Percentiles rank a stretch among this genome's conserved stretches.
Evolutionary conservation across 2,888 invertebrate species (phyloP).

Genomic region (Cryptus viduatorius): DNA sequence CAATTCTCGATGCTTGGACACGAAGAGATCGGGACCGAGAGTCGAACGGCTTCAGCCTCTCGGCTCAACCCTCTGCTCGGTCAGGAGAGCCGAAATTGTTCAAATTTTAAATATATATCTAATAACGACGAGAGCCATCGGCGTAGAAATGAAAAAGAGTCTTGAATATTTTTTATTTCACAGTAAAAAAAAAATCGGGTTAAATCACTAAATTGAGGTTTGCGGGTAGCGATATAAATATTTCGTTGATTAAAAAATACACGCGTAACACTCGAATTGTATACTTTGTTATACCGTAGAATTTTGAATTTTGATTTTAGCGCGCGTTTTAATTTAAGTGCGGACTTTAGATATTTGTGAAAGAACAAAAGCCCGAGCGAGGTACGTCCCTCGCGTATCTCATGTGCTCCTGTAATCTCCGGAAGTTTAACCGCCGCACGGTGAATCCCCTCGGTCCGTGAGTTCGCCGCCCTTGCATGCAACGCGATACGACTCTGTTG

Average conservation of each 20-base stretch:
- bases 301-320: background rate
- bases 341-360: background rate
- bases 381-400: constrained; percentile 45
- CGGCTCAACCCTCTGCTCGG: constrained; percentile 30
- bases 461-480: constrained; percentile 57
- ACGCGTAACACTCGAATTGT: no score
- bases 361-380: constrained; percentile 22
- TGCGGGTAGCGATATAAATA: no score
- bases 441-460: constrained; percentile 28
- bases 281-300: no score
- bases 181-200: no score
- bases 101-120: constrained; percentile 1
- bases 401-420: constrained; percentile 36
- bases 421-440: constrained; percentile 38
- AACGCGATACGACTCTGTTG: constrained; percentile 35
- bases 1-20: background rate
- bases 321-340: background rate
- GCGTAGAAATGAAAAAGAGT: constrained; percentile 1
- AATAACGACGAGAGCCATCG: constrained; percentile 5
- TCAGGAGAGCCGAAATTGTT: constrained; percentile 37
- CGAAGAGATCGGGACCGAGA: constrained; percentile 12
- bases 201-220: no score
- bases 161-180: background rate
- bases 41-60: constrained; percentile 2
- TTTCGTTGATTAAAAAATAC: no score